A percentile compares a stretch with the other conserved stretches of the same genome.
Conservation (phyloP, 2,797 vertebrate species). For the Parauchenoglanis punctatus region DNA sequence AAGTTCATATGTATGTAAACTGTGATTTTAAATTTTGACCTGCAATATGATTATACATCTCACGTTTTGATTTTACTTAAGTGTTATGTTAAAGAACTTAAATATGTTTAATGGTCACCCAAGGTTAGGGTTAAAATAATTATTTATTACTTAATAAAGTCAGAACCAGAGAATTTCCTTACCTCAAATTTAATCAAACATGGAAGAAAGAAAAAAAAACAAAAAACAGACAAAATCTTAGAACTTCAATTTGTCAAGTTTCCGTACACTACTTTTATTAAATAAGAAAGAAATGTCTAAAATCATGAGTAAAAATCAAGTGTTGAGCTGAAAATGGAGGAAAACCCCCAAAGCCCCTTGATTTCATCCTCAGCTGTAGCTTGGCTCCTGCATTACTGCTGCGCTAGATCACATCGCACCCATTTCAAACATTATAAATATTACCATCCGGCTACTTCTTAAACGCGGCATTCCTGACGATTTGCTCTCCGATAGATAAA, state of each 20-base stretch:
- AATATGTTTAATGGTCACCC: background rate
- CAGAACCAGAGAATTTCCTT: background rate
- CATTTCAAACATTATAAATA: background rate
- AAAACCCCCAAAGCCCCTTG: background rate
- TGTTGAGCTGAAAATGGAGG: no score
- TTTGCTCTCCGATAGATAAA: background rate
- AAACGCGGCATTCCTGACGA: background rate
- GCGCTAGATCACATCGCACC: background rate
- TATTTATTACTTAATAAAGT: background rate
- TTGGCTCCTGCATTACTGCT: background rate
- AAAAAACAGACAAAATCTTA: background rate
- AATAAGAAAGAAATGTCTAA: no score
- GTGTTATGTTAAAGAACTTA: background rate
- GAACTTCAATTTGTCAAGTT: no score
- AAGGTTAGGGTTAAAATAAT: no score
- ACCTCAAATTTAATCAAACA: background rate
- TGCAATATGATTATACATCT: background rate
- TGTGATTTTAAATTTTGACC: background rate
- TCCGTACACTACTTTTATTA: no score
- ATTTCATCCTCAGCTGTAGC: background rate
- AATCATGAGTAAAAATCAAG: no score
- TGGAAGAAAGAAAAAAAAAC: background rate
- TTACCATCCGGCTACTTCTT: background rate
- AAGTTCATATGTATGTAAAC: background rate
- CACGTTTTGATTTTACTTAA: background rate